phyloP scores from a whole-genome alignment of 1,140 invertebrate species.

The Drosophila orosa region DNA sequence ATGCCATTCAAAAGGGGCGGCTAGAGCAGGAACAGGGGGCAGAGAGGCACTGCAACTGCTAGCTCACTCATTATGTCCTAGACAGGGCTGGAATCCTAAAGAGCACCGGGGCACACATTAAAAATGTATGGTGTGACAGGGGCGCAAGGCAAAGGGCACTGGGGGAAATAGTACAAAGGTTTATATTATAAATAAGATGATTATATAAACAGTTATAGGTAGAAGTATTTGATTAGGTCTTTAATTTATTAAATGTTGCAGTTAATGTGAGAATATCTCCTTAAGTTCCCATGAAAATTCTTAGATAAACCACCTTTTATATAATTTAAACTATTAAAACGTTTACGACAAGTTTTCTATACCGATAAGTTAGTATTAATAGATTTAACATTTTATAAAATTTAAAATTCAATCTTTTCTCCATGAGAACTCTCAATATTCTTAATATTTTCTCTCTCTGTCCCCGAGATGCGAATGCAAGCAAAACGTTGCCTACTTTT shows the following conservation, averaged over 20 bases:
- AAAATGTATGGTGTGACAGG: conserved; percentile 45
- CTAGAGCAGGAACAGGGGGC: neutral
- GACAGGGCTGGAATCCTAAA: conserved; percentile 50
- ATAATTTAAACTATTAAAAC: too few species aligned
- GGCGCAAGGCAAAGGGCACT: conserved; percentile 7
- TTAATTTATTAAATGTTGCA: too few species aligned
- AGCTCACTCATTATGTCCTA: conserved; percentile 57
- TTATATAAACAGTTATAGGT: neutral
- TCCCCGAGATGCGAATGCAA: conserved; percentile 24
- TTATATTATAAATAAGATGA: too few species aligned
- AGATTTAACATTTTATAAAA: neutral
- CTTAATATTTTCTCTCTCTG: neutral
- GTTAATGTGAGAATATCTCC: too few species aligned
- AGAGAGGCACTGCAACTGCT: conserved; percentile 36
- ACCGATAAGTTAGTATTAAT: neutral
- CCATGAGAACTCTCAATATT: neutral
- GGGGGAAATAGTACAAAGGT: neutral
- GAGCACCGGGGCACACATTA: conserved; percentile 44
- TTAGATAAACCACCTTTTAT: too few species aligned
- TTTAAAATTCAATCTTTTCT: neutral
- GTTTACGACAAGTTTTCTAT: neutral
- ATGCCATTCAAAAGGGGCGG: conserved; percentile 31
- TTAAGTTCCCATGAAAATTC: too few species aligned
- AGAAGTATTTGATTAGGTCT: neutral
- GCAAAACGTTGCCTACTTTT: conserved; percentile 53